Conservation (phyloP, 2,797 vertebrate genomes). For the Centroberyx gerrardi region DNA sequence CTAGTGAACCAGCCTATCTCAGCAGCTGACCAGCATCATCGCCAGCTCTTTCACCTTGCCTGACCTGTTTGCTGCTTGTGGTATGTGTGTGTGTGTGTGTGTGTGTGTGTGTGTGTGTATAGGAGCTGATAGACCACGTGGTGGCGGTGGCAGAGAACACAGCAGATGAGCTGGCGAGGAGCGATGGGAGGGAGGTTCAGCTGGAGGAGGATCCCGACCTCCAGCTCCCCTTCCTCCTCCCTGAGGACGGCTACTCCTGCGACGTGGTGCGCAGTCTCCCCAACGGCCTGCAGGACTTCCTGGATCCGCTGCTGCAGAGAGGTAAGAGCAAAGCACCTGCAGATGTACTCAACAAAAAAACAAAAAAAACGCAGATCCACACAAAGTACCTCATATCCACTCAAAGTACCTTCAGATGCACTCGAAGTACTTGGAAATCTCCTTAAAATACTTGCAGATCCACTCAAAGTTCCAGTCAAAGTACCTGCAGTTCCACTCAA, state of each 20-base stretch:
- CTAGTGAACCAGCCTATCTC: too few species aligned
- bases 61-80: not conserved
- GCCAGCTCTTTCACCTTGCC: too few species aligned
- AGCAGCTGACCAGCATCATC: too few species aligned
- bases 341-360: not conserved
- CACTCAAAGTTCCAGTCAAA: too few species aligned
- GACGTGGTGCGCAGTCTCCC: constrained; percentile 97
- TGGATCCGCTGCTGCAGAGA: constrained; percentile 97
- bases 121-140: constrained; percentile 97
- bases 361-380: too few species aligned
- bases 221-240: constrained; percentile 96
- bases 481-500: too few species aligned
- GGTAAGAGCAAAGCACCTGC: constrained; percentile 76
- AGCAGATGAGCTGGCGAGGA: constrained; percentile 95
- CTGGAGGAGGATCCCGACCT: constrained; percentile 98
- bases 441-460: too few species aligned
- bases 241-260: constrained; percentile 98
- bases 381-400: too few species aligned
- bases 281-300: constrained; percentile 96
- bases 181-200: constrained; percentile 95
- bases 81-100: constrained; percentile 1
- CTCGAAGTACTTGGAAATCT: not conserved
- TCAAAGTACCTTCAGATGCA: not conserved
- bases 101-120: not conserved
- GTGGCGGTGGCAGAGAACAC: constrained; percentile 97